phyloP scores from a whole-genome alignment of 2,113 vertebrate genomes.

The Tupaia tana region DNA sequence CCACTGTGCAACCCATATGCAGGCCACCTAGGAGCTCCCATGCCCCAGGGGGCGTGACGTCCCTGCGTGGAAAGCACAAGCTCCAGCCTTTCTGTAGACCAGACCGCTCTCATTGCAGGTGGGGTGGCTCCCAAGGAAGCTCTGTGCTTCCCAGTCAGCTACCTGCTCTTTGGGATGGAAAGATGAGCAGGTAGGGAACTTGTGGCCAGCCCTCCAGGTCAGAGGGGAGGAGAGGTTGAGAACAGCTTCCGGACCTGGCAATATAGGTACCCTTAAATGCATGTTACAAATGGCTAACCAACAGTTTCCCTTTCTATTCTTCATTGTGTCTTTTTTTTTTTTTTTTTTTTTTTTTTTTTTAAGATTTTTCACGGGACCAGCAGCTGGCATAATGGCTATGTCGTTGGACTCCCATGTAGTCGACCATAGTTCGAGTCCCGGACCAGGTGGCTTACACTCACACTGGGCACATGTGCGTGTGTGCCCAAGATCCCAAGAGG shows the following conservation, averaged over 20 bases:
- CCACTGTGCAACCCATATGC: fast-evolving
- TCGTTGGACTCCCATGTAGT: too few relatives aligned
- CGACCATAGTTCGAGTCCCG: too few relatives aligned
- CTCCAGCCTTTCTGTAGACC: fast-evolving
- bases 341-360: not conserved
- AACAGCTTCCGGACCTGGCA: fast-evolving
- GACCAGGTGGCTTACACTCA: too few relatives aligned
- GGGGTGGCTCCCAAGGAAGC: fast-evolving
- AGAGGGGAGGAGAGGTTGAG: fast-evolving
- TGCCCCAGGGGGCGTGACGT: fast-evolving
- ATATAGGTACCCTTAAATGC: fast-evolving
- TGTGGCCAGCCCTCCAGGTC: not conserved
- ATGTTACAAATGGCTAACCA: fast-evolving
- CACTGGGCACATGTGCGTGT: too few relatives aligned
- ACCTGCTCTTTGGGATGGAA: fast-evolving
- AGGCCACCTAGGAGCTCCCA: fast-evolving
- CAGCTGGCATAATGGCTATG: too few relatives aligned
- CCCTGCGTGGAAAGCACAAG: fast-evolving
- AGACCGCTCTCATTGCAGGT: fast-evolving
- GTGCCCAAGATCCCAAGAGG: too few relatives aligned
- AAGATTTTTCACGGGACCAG: too few relatives aligned
- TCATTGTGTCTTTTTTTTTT: not conserved
- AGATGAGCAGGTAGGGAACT: fast-evolving
- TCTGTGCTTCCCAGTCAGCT: not conserved
- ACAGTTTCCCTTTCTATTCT: fast-evolving